These are phyloP conservation scores for Drosophila atripex DNA, from an alignment of 2,888 invertebrate genomes.

Conservation along the genomic window DNA sequence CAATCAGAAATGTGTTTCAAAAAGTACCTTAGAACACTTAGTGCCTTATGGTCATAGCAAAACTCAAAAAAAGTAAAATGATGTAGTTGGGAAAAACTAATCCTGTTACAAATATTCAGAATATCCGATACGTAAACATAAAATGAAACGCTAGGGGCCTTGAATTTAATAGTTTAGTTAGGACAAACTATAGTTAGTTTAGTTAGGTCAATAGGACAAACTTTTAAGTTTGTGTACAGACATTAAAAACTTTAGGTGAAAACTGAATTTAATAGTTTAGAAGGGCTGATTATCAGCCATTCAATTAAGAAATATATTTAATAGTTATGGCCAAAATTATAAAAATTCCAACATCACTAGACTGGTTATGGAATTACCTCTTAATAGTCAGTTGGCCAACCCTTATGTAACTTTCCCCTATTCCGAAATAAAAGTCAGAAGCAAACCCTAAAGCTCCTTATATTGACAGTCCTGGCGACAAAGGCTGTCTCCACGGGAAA, in stretches of 20 bases:
- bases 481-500: constrained; percentile 58
- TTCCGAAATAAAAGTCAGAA: constrained; percentile 11
- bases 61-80: constrained; percentile 58
- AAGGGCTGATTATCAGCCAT: constrained; percentile 77
- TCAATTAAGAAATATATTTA: constrained; percentile 78
- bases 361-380: constrained; percentile 55
- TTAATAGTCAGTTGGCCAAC: constrained; percentile 58
- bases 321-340: constrained; percentile 63
- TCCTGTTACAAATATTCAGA: no score
- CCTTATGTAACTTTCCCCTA: constrained; percentile 71
- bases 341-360: not conserved
- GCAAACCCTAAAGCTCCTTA: constrained; percentile 52
- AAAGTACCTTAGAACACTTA: not conserved
- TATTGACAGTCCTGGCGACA: constrained; percentile 78
- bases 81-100: no score
- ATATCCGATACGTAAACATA: no score
- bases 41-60: not conserved
- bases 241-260: no score
- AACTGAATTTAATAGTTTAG: constrained; percentile 61
- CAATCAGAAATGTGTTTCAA: constrained; percentile 31
- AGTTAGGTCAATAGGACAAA: no score
- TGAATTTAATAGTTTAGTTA: no score
- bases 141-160: no score
- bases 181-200: no score
- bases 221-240: no score